These are phyloP conservation scores for Bellardia bayeri DNA, from an alignment of 2,888 invertebrate species.

Conservation along the genomic window DNA sequence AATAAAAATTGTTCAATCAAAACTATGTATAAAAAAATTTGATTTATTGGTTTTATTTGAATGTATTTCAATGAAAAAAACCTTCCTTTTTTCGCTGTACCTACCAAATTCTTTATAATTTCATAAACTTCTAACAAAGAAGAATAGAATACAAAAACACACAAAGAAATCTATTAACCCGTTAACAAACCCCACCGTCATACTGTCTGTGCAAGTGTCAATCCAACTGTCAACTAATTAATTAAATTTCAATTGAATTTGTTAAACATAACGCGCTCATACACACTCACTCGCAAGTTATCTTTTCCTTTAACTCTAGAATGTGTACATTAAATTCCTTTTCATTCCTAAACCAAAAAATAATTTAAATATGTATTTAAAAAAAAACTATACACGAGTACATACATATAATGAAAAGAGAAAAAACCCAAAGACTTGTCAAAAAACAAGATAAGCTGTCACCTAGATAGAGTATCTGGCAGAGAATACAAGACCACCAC, in stretches of 20 bases:
- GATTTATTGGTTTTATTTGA: slow-evolving; percentile 25
- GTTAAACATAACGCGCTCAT: slow-evolving; percentile 71
- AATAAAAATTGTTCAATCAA: not conserved
- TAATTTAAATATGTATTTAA: not conserved
- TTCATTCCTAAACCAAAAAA: not conserved
- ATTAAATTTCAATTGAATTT: slow-evolving; percentile 84
- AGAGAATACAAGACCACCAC: slow-evolving; percentile 57
- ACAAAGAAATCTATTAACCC: slow-evolving; percentile 59
- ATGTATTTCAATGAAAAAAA: slow-evolving; percentile 9
- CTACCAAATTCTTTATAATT: slow-evolving; percentile 16
- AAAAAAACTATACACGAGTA: not conserved
- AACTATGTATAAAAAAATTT: not conserved
- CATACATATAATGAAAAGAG: not conserved
- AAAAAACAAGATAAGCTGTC: slow-evolving; percentile 82
- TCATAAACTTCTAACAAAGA: slow-evolving; percentile 15
- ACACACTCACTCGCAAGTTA: slow-evolving; percentile 10
- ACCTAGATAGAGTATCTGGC: slow-evolving; percentile 71
- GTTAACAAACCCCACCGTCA: slow-evolving; percentile 44
- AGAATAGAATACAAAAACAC: not conserved
- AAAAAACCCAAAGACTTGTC: slow-evolving; percentile 67
- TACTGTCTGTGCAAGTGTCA: slow-evolving; percentile 75
- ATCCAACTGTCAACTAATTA: slow-evolving; percentile 83
- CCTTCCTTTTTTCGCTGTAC: not conserved
- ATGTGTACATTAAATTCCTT: not conserved
- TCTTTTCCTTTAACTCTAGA: slow-evolving; percentile 14